phyloP scores from a whole-genome alignment of 2,113 vertebrate species.

The Aspidoscelis tigris region DNA sequence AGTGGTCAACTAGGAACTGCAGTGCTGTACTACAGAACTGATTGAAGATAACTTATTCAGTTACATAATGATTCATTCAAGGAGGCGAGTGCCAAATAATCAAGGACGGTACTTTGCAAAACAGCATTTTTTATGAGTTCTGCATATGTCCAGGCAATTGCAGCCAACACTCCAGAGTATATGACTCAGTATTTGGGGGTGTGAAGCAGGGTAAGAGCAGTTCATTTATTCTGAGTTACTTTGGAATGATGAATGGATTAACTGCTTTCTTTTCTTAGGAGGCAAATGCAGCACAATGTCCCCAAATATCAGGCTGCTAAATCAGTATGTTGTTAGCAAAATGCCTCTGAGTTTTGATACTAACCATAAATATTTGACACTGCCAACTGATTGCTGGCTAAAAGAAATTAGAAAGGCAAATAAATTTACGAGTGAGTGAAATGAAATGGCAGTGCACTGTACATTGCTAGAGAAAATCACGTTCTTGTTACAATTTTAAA shows the following conservation, averaged over 20 bases:
- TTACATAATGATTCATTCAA: not conserved
- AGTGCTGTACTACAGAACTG: not conserved
- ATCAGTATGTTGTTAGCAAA: not conserved
- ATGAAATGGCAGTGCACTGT: not conserved
- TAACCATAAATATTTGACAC: accelerated
- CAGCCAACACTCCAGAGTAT: slow-evolving; percentile 5
- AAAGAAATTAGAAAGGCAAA: not conserved
- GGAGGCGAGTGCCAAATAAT: not conserved
- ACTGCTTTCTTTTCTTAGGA: slow-evolving; percentile 10
- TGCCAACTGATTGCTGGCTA: not conserved
- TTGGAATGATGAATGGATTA: slow-evolving; percentile 15
- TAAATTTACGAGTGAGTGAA: not conserved
- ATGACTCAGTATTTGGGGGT: slow-evolving; percentile 12
- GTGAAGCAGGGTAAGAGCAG: not conserved
- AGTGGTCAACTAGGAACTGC: not conserved
- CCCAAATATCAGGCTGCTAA: slow-evolving; percentile 4
- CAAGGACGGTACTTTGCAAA: not conserved
- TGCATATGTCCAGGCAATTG: not conserved
- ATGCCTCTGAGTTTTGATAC: accelerated
- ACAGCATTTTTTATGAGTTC: not conserved
- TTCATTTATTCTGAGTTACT: not conserved
- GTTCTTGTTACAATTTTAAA: accelerated
- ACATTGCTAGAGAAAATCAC: not conserved
- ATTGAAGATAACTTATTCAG: not conserved
- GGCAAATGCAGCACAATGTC: not conserved